Conservation (phyloP, 2,888 invertebrate species). For the Patella caerulea region DNA sequence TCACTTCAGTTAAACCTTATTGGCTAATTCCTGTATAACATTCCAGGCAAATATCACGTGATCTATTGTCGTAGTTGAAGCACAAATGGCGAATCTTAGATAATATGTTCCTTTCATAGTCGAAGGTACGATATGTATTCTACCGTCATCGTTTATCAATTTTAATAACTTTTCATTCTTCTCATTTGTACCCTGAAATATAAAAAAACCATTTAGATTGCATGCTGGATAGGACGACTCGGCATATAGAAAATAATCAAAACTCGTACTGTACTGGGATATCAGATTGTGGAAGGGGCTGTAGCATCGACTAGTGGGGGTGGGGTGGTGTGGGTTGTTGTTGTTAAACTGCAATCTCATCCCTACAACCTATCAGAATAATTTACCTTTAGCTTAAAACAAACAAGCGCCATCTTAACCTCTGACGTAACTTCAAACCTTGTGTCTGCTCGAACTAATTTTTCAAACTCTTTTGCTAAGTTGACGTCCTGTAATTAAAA, state of each 20-base stretch:
- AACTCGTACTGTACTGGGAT: no score
- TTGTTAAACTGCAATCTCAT: not conserved
- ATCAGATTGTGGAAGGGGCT: no score
- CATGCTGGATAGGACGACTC: not conserved
- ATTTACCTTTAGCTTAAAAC: conserved; percentile 84
- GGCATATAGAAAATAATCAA: not conserved
- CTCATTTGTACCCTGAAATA: conserved; percentile 81
- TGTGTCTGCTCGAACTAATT: conserved; percentile 79
- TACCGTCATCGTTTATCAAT: conserved; percentile 88
- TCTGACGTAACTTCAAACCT: conserved; percentile 87
- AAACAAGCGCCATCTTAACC: conserved; percentile 89
- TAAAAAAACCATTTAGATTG: not conserved
- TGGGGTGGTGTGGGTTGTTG: not conserved
- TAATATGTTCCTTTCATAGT: conserved; percentile 88
- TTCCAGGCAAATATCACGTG: conserved; percentile 91
- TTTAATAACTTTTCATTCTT: conserved; percentile 85
- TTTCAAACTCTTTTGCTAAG: conserved; percentile 85
- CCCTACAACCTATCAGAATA: no score
- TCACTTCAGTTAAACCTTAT: conserved; percentile 53
- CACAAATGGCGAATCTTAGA: conserved; percentile 91
- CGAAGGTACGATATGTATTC: conserved; percentile 93
- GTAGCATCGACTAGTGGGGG: not conserved
- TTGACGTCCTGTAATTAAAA: conserved; percentile 68
- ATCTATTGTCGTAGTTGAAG: conserved; percentile 83
- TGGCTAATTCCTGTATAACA: conserved; percentile 84